Percentiles rank a stretch among this genome's conserved stretches.
Conservation (phyloP, 1,140 invertebrate species). For the silkworm (Bombyx mori) region DNA sequence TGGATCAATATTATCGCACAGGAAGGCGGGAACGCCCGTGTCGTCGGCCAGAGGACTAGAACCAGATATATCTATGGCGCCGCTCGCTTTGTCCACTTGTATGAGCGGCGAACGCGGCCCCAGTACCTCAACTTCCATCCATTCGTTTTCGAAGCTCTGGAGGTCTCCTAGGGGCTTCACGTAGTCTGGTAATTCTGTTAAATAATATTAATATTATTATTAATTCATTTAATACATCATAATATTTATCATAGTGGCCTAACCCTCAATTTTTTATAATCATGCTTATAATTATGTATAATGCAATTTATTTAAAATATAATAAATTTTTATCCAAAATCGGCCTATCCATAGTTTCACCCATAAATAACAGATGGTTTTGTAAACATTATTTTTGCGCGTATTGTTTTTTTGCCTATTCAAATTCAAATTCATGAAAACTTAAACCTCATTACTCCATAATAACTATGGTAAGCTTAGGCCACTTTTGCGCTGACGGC, state of each 20-base stretch:
- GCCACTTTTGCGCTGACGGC: too few relatives aligned
- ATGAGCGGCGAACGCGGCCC: slow-evolving; percentile 75
- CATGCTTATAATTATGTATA: too few relatives aligned
- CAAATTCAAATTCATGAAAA: too few relatives aligned
- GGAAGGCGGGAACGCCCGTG: slow-evolving; percentile 75
- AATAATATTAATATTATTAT: slow-evolving; percentile 7
- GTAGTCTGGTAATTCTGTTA: slow-evolving; percentile 69
- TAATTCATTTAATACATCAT: background rate
- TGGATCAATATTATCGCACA: slow-evolving; percentile 74
- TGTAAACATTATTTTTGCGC: too few relatives aligned
- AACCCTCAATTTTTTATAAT: background rate
- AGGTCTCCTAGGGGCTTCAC: slow-evolving; percentile 78
- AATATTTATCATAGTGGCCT: background rate
- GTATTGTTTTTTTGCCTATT: too few relatives aligned
- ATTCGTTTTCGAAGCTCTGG: slow-evolving; percentile 89
- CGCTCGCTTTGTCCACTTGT: slow-evolving; percentile 28
- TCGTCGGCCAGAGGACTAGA: slow-evolving; percentile 59
- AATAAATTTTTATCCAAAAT: too few relatives aligned
- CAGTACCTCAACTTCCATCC: slow-evolving; percentile 88
- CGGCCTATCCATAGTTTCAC: too few relatives aligned
- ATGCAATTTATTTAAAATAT: too few relatives aligned
- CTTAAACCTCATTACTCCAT: too few relatives aligned
- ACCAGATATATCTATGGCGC: slow-evolving; percentile 55
- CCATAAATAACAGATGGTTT: too few relatives aligned
- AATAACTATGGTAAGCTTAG: too few relatives aligned